Conservation (phyloP, 2,797 vertebrate genomes). For the Manis pentadactyla region DNA sequence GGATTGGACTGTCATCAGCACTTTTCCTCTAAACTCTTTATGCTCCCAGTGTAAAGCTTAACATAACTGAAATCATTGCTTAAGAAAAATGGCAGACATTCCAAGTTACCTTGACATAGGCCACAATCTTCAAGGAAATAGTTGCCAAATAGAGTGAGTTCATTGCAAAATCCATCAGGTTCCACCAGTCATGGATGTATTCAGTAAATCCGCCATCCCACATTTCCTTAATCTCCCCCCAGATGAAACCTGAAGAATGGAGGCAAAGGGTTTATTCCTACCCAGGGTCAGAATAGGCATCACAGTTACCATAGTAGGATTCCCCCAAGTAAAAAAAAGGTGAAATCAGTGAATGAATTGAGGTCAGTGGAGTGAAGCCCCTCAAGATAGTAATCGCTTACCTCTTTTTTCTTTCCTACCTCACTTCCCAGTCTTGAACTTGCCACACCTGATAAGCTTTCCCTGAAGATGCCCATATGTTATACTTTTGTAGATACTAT, state of each 20-base stretch:
- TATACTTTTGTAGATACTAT: slow-evolving; percentile 13
- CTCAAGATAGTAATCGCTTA: neutral
- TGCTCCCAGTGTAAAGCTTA: slow-evolving; percentile 12
- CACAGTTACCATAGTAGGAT: neutral
- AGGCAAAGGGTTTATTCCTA: slow-evolving; percentile 66
- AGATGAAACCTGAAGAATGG: slow-evolving; percentile 94
- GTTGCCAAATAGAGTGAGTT: slow-evolving; percentile 98
- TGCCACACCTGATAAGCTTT: neutral
- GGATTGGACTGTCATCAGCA: neutral
- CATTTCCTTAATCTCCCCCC: slow-evolving; percentile 99
- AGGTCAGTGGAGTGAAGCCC: neutral
- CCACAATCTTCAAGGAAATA: slow-evolving; percentile 98
- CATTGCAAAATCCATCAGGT: slow-evolving; percentile 99
- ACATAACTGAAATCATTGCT: slow-evolving; percentile 23
- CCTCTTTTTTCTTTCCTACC: neutral
- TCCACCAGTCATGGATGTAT: slow-evolving; percentile 99
- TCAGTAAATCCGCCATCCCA: slow-evolving; percentile 99
- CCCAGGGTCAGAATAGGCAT: neutral
- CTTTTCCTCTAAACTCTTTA: slow-evolving; percentile 24
- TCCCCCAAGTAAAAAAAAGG: neutral
- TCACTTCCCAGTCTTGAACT: neutral
- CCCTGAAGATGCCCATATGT: neutral
- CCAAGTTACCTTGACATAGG: slow-evolving; percentile 94
- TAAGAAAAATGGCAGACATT: slow-evolving; percentile 22
- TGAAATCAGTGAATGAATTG: neutral